Conservation (phyloP, 2,113 vertebrate genomes). For the Cariama cristata region DNA sequence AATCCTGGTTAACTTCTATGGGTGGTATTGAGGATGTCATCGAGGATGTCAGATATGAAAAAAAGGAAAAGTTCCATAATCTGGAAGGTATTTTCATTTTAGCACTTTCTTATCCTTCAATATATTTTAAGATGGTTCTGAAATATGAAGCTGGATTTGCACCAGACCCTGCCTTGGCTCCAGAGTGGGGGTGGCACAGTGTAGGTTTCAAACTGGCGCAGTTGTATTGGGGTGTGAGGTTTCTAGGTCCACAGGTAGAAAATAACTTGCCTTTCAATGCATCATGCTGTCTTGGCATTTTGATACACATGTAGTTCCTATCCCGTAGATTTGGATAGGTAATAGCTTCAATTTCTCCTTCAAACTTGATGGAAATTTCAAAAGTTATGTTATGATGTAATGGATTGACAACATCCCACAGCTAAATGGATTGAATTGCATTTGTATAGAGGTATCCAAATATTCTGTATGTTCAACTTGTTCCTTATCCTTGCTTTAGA, state of each 20-base stretch:
- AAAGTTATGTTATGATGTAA: background rate
- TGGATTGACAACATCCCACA: background rate
- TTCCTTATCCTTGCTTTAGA: background rate
- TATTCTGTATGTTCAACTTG: background rate
- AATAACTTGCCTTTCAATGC: background rate
- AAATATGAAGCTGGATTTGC: background rate
- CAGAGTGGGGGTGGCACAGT: background rate
- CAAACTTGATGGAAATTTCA: background rate
- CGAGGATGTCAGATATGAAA: background rate
- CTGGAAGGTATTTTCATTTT: background rate
- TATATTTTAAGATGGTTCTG: background rate
- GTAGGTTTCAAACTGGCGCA: background rate
- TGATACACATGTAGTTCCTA: background rate
- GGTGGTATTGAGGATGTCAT: background rate
- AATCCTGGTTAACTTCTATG: background rate
- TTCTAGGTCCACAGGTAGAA: background rate
- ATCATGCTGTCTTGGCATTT: rapidly evolving
- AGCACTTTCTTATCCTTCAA: background rate
- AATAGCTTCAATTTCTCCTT: background rate
- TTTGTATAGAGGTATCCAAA: background rate
- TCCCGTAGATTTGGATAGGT: background rate
- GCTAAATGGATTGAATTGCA: background rate
- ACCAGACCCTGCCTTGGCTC: background rate
- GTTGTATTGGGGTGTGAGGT: rapidly evolving
- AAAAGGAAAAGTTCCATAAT: background rate